phyloP scores from a whole-genome alignment of 2,888 invertebrate species.

The Frankliniella fusca region DNA sequence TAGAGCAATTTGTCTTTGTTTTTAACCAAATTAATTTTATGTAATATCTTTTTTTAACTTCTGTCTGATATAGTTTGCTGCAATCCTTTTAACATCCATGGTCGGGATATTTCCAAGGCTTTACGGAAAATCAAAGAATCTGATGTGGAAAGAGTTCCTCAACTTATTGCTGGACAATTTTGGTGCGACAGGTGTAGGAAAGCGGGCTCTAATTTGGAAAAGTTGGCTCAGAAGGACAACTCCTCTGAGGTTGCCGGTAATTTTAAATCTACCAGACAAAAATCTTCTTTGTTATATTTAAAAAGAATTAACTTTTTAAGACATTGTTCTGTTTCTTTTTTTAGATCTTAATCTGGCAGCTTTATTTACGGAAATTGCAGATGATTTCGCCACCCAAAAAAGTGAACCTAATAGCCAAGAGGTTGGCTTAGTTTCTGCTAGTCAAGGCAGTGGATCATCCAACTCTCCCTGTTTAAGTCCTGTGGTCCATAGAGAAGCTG shows the following conservation, averaged over 20 bases:
- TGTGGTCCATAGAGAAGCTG: neutral
- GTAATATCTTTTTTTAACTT: too few species aligned
- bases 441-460: conserved; percentile 1
- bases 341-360: neutral
- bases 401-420: neutral
- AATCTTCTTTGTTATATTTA: neutral
- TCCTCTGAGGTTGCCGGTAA: too few species aligned
- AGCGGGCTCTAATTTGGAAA: neutral
- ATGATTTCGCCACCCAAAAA: neutral
- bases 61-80: too few species aligned
- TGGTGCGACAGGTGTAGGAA: neutral
- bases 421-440: neutral
- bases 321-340: neutral
- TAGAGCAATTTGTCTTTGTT: neutral
- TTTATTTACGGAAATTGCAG: neutral
- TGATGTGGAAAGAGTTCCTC: neutral
- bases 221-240: too few species aligned
- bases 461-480: neutral
- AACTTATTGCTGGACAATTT: neutral
- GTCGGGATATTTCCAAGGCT: too few species aligned
- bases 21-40: neutral
- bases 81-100: too few species aligned
- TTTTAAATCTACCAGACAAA: neutral
- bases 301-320: neutral
- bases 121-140: neutral